Conservation (phyloP, 2,888 invertebrate genomes). For the Chloroclystis v-ata region DNA sequence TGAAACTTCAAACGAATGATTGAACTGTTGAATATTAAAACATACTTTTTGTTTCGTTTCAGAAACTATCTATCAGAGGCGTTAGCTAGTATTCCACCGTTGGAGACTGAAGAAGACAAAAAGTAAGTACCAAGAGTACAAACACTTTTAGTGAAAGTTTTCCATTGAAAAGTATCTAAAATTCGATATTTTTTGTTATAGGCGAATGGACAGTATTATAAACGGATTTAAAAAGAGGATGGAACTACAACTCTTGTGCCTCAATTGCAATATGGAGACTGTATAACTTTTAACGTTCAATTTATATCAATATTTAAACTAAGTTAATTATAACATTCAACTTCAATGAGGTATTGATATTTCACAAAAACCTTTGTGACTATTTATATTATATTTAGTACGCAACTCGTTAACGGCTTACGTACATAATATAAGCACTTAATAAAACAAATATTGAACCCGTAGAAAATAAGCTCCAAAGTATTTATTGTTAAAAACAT, state of each 20-base stretch:
- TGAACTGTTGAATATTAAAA: too few species aligned
- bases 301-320: too few species aligned
- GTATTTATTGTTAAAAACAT: conserved; percentile 28
- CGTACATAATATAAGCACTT: too few species aligned
- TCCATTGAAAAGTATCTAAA: not conserved
- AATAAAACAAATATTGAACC: too few species aligned
- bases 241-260: conserved; percentile 83
- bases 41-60: conserved; percentile 15
- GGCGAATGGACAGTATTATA: conserved; percentile 80
- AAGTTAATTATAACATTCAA: too few species aligned
- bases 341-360: too few species aligned
- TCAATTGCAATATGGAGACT: conserved; percentile 71
- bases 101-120: conserved; percentile 80
- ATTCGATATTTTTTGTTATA: conserved; percentile 43
- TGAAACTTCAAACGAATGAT: too few species aligned
- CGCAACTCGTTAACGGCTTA: too few species aligned
- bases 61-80: conserved; percentile 90
- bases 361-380: too few species aligned
- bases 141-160: not conserved
- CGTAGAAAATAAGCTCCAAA: conserved; percentile 30
- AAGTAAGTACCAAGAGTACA: conserved; percentile 53
- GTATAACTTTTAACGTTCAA: conserved; percentile 36
- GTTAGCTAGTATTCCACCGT: conserved; percentile 84
- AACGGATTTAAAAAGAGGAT: conserved; percentile 80
- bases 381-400: too few species aligned